Evolutionary conservation across 2,888 invertebrate species (phyloP), one percentile per base, ranked within the genome.

Genomic region (Dastarcus helophoroides): DNA sequence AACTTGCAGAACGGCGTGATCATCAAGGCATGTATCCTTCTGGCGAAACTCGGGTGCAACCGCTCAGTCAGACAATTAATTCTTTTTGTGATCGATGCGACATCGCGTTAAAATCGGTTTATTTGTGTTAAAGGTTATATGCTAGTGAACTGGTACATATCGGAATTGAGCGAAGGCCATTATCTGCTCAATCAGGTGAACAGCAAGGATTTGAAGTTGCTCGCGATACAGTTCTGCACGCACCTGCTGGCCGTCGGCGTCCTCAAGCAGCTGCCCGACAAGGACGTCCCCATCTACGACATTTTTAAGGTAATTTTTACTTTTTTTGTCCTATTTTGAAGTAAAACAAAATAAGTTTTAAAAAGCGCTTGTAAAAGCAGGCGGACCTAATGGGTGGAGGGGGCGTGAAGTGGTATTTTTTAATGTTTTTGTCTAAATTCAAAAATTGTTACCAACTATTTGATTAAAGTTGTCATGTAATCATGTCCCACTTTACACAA

Each of bases 71-170:
- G 19, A 26, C 10, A 26, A 28, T 26, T 23, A 17, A 7, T 17
- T 17, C 19, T 17, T 17, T n/a, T n/a, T 17, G 19, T 17, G 19
- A 7, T 6, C 19, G 6, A 17, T n/a, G n/a, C n/a, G n/a, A n/a
- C n/a, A n/a, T n/a, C n/a, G n/a, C n/a, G n/a, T n/a, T n/a, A n/a
- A n/a, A n/a, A n/a, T 19, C 6, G 8, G 6, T 9, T n/a, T 23
- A 9, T 22, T 8, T 5, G 9, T 15, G 14, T 68, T 70, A 13
- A 66, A 93, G 91, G 91, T 60, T 82, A 89, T 65, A 88, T 89
- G 82, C 70, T 93, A 51, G 69, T 90, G 47, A 86, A 88, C 61
- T 90, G 90, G 88, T 75, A 89, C 49, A 67, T 81, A 43, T 81
- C 85, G 29, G 79, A 84, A 22, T 71, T 80, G 43, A 69, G 74